Evolutionary conservation across 2,113 vertebrate genomes (phyloP).

Genomic region (Coptodon bakossiorum): DNA sequence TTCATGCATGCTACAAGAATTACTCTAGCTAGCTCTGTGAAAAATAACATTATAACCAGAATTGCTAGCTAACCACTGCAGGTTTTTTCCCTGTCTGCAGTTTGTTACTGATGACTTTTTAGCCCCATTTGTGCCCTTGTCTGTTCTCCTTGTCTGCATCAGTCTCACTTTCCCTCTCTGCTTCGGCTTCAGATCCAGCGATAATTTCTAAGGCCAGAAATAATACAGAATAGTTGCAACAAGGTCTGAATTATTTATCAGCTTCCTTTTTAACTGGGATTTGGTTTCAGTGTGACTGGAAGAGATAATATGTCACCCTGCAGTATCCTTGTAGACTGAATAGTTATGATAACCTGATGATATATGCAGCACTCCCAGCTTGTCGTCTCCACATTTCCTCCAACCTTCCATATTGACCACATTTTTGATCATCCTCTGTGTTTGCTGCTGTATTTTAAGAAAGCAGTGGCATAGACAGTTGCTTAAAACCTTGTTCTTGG

Average conservation of each 20-base stretch:
- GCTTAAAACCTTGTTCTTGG: neutral
- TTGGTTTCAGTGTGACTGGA: conserved; percentile 46
- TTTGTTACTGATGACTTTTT: neutral
- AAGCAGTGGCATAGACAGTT: neutral
- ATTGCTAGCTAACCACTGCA: neutral
- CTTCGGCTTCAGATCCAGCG: conserved; percentile 41
- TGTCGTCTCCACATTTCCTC: neutral
- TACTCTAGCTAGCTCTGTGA: neutral
- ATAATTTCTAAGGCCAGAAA: conserved; percentile 55
- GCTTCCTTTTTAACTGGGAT: conserved; percentile 55
- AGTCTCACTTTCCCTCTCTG: conserved; percentile 19
- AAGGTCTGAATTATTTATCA: conserved; percentile 71
- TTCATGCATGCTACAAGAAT: neutral
- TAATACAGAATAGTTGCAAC: conserved; percentile 58
- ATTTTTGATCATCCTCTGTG: neutral
- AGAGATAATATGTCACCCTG: conserved; percentile 41
- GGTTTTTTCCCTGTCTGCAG: neutral
- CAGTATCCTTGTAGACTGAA: conserved; percentile 31
- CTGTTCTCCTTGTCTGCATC: conserved; percentile 2
- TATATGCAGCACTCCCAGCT: neutral
- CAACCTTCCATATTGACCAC: neutral
- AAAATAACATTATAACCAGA: neutral
- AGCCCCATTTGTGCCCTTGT: conserved; percentile 5
- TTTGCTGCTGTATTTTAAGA: neutral
- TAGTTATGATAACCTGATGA: conserved; percentile 10